These are phyloP conservation scores for Ichneumoninae sp. DNA, from an alignment of 2,888 invertebrate species.

Conservation along the genomic window DNA sequence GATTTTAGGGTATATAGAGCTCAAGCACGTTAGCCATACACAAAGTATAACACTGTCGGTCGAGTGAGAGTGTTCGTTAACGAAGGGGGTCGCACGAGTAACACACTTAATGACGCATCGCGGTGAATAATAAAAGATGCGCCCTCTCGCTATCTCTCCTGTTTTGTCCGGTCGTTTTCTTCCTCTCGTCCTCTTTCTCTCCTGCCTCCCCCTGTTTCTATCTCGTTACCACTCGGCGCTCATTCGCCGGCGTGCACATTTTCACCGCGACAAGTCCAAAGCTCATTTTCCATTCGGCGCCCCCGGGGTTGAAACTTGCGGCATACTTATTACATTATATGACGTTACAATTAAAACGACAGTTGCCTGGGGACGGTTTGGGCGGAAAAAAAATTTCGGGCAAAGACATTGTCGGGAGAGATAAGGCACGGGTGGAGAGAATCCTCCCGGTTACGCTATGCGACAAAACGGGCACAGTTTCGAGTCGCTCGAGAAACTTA, in stretches of 20 bases:
- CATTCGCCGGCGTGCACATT: not conserved
- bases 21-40: not conserved
- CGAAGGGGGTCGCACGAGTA: constrained; percentile 25
- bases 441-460: not conserved
- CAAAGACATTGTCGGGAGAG: not conserved
- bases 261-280: not conserved
- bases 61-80: constrained; percentile 45
- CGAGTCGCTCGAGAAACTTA: not conserved
- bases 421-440: not conserved
- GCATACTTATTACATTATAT: constrained; percentile 14
- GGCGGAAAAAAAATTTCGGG: not conserved
- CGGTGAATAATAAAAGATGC: constrained; percentile 56
- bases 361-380: constrained; percentile 7
- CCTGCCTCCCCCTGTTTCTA: not conserved
- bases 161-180: constrained; percentile 22
- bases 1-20: not conserved
- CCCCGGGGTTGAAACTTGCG: not conserved
- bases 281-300: constrained; percentile 8
- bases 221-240: constrained; percentile 12
- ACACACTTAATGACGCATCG: constrained; percentile 52
- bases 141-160: constrained; percentile 20
- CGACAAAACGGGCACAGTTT: constrained; percentile 5
- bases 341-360: constrained; percentile 24
- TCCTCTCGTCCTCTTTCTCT: not conserved
- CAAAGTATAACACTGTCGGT: not conserved